Percentiles rank a stretch among this genome's conserved stretches.
Conservation (phyloP, 2,113 vertebrate species). For the Pyrgilauda ruficollis region DNA sequence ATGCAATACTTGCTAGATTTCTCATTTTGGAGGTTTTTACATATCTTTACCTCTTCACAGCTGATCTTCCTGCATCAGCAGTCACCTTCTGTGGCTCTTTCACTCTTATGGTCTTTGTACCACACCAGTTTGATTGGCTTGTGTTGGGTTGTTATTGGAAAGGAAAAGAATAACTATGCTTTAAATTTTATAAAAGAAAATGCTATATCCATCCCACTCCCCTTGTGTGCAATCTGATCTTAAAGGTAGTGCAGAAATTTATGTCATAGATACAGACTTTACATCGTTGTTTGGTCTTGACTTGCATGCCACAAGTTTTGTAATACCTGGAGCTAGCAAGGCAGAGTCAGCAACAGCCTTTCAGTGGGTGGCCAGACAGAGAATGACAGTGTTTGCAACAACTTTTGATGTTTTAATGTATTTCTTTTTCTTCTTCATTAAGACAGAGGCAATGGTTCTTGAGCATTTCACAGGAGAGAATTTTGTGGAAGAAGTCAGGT, state of each 20-base stretch:
- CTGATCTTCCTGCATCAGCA: neutral
- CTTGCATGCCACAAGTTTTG: neutral
- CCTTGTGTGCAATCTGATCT: neutral
- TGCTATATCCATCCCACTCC: neutral
- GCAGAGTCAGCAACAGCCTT: neutral
- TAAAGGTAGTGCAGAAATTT: neutral
- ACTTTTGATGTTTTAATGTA: neutral
- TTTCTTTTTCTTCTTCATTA: neutral
- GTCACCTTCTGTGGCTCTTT: accelerated
- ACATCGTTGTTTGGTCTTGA: neutral
- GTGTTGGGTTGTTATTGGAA: neutral
- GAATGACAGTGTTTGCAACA: neutral
- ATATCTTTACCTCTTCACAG: neutral
- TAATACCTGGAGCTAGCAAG: neutral
- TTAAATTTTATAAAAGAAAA: neutral
- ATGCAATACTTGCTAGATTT: neutral
- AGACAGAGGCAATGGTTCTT: neutral
- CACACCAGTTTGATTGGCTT: neutral
- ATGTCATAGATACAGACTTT: neutral
- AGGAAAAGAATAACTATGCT: neutral
- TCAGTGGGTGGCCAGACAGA: neutral
- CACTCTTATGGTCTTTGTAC: neutral
- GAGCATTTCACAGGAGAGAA: neutral
- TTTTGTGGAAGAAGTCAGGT: neutral
- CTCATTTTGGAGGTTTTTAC: neutral